A percentile compares a stretch with the other conserved stretches of the same genome.
These are phyloP conservation scores for Frieseomelitta varia DNA, from an alignment of 1,140 invertebrate genomes.

Conservation along the genomic window DNA sequence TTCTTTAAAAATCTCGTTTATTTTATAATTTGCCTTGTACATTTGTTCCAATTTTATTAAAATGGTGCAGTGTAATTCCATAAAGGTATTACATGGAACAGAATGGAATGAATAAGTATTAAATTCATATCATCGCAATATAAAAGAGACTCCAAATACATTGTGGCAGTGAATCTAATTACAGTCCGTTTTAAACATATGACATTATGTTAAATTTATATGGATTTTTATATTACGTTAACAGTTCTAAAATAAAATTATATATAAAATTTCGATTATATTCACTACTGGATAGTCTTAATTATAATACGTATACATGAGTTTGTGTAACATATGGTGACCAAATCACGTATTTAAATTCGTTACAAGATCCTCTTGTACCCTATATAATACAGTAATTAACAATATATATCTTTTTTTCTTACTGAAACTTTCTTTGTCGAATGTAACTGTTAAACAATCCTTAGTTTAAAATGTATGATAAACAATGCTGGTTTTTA, in stretches of 20 bases:
- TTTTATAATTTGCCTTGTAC: conserved; percentile 73
- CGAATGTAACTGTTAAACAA: conserved; percentile 35
- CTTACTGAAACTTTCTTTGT: conserved; percentile 55
- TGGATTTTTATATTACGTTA: neutral
- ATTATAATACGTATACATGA: conserved; percentile 43
- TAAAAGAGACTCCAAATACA: conserved; percentile 54
- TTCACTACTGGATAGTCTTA: conserved; percentile 33
- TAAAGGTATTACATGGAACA: conserved; percentile 57
- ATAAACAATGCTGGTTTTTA: conserved; percentile 59
- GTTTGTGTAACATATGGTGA: conserved; percentile 17
- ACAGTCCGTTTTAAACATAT: conserved; percentile 12
- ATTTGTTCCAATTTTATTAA: conserved; percentile 63
- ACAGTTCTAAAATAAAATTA: conserved; percentile 32
- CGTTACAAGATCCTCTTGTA: conserved; percentile 8
- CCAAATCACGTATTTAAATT: conserved; percentile 17
- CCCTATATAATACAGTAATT: conserved; percentile 57
- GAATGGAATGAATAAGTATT: conserved; percentile 69
- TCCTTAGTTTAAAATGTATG: conserved; percentile 54
- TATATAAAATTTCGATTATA: conserved; percentile 48
- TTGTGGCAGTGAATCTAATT: conserved; percentile 58
- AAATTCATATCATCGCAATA: conserved; percentile 54
- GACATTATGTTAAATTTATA: neutral
- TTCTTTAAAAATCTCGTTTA: conserved; percentile 77
- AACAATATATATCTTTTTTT: conserved; percentile 56
- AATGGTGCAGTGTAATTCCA: conserved; percentile 59